phyloP scores from a whole-genome alignment of 2,113 vertebrate species.

The Pleuronectes platessa region DNA sequence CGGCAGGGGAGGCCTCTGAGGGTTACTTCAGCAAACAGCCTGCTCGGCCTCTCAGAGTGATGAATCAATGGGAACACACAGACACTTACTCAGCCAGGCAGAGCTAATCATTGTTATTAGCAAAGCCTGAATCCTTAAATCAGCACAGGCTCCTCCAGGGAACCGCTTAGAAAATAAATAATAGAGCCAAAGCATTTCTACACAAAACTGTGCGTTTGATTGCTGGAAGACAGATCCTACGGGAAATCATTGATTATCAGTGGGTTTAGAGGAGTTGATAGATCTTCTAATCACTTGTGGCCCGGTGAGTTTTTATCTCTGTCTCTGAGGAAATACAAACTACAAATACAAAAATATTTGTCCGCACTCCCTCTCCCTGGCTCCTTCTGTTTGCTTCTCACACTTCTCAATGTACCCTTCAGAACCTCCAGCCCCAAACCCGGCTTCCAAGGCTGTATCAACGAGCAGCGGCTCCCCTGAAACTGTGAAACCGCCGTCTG shows the following conservation, averaged over 20 bases:
- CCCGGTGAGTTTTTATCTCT: constrained; percentile 33
- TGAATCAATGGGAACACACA: constrained; percentile 49
- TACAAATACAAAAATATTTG: too few species aligned
- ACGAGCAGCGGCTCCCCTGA: constrained; percentile 23
- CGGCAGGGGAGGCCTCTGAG: constrained; percentile 32
- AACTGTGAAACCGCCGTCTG: constrained; percentile 23
- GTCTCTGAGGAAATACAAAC: background rate
- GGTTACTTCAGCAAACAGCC: constrained; percentile 48
- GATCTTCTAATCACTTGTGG: constrained; percentile 41
- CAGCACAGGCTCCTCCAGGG: constrained; percentile 35
- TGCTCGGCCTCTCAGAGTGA: background rate
- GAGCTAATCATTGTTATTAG: constrained; percentile 69
- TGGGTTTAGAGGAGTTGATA: constrained; percentile 41
- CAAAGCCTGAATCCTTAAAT: constrained; percentile 59
- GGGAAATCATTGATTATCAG: constrained; percentile 62
- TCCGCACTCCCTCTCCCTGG: too few species aligned
- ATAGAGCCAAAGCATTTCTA: constrained; percentile 41
- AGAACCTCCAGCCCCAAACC: constrained; percentile 28
- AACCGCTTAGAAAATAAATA: constrained; percentile 53
- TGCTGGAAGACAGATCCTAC: constrained; percentile 21
- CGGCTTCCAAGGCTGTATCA: constrained; percentile 24
- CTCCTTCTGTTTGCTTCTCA: too few species aligned
- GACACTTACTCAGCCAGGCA: constrained; percentile 50
- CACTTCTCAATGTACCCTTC: too few species aligned
- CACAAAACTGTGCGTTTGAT: constrained; percentile 31